These are phyloP conservation scores for Mus pahari DNA, from an alignment of 2,113 vertebrate species.

Conservation along the genomic window DNA sequence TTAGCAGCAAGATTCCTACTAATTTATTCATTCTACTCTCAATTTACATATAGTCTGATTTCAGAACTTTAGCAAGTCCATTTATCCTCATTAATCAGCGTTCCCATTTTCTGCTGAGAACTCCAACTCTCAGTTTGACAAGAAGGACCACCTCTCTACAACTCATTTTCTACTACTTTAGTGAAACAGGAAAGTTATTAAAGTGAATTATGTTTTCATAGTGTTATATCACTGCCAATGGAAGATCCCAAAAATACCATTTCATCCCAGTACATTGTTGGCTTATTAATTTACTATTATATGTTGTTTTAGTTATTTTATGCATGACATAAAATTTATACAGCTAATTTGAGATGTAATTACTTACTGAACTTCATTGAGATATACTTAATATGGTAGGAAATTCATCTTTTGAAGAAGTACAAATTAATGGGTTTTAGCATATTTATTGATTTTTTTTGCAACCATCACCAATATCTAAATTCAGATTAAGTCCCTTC, in stretches of 20 bases:
- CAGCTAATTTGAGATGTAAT: conserved; percentile 13
- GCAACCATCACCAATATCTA: neutral
- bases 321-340: neutral
- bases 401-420: conserved; percentile 11
- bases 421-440: neutral
- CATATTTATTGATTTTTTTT: conserved; percentile 1
- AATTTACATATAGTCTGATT: conserved; percentile 30
- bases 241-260: neutral
- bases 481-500: neutral
- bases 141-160: conserved; percentile 7
- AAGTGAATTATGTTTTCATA: neutral
- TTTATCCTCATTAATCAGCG: conserved; percentile 10
- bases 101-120: neutral
- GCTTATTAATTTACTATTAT: neutral
- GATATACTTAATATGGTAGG: neutral
- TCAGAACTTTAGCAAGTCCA: conserved; percentile 1
- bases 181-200: conserved; percentile 42
- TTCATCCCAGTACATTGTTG: conserved; percentile 24
- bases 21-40: conserved; percentile 11
- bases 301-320: conserved; percentile 26
- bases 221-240: neutral
- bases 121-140: neutral
- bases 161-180: conserved; percentile 7
- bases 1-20: conserved; percentile 42
- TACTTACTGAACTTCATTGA: neutral